phyloP scores from a whole-genome alignment of 2,888 invertebrate species.

The Agrotis clavis region DNA sequence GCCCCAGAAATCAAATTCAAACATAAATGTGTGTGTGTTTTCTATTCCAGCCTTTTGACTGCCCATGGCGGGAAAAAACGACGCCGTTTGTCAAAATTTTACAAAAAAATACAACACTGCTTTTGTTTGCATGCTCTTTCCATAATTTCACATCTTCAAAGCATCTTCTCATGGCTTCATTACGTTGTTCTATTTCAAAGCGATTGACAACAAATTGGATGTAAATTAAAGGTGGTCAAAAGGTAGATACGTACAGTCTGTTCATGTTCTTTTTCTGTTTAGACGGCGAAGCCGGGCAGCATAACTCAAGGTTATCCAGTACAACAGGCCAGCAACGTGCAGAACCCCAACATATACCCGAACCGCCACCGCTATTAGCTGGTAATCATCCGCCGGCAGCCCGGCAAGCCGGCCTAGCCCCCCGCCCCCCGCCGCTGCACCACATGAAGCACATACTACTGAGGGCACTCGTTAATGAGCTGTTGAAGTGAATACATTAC shows the following conservation, averaged over 20 bases:
- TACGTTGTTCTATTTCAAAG: slow-evolving; percentile 21
- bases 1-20: slow-evolving; percentile 28
- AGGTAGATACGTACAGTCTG: not conserved
- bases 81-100: slow-evolving; percentile 42
- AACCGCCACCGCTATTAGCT: slow-evolving; percentile 87
- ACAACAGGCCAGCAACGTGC: slow-evolving; percentile 91
- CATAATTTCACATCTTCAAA: slow-evolving; percentile 16
- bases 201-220: slow-evolving; percentile 32
- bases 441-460: slow-evolving; percentile 38
- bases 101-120: slow-evolving; percentile 10
- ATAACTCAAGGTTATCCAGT: slow-evolving; percentile 97
- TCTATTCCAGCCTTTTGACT: slow-evolving; percentile 49
- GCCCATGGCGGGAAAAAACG: slow-evolving; percentile 22
- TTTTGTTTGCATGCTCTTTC: slow-evolving; percentile 42
- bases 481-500: slow-evolving; percentile 39
- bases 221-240: slow-evolving; percentile 43
- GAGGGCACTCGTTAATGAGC: slow-evolving; percentile 36
- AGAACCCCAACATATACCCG: slow-evolving; percentile 83
- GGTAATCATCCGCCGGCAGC: slow-evolving; percentile 71
- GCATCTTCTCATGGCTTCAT: slow-evolving; percentile 26
- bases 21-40: slow-evolving; percentile 33
- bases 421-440: slow-evolving; percentile 14
- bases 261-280: slow-evolving; percentile 59
- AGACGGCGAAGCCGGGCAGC: slow-evolving; percentile 95
- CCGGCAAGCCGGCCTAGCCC: slow-evolving; percentile 62